Conservation (phyloP, 2,888 invertebrate genomes). For the Subacronicta megacephala region DNA sequence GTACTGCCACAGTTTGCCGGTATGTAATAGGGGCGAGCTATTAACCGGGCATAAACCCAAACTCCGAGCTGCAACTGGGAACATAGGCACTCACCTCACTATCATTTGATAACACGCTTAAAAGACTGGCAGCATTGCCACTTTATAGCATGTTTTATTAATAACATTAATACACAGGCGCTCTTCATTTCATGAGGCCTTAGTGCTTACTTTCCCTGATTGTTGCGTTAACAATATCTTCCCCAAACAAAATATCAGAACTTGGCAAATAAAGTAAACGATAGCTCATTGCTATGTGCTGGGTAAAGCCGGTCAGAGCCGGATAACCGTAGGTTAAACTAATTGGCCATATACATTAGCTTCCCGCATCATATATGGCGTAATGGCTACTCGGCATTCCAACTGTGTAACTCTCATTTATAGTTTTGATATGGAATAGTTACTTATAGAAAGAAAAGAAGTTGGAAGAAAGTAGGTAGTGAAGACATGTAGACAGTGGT, state of each 20-base stretch:
- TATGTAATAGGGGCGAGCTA: no score
- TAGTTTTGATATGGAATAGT: slow-evolving; percentile 39
- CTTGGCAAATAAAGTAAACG: slow-evolving; percentile 34
- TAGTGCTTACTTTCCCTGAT: background rate
- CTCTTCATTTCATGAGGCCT: background rate
- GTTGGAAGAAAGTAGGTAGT: slow-evolving; percentile 13
- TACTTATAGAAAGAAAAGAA: no score
- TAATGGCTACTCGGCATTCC: slow-evolving; percentile 36
- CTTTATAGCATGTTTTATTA: no score
- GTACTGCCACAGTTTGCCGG: no score
- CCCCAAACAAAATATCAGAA: slow-evolving; percentile 32
- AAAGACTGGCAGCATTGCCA: no score
- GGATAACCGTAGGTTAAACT: slow-evolving; percentile 58
- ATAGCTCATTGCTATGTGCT: slow-evolving; percentile 55
- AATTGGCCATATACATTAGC: slow-evolving; percentile 57
- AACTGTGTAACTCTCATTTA: slow-evolving; percentile 39
- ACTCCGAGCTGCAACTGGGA: no score
- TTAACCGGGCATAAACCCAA: no score
- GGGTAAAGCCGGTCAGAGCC: slow-evolving; percentile 2
- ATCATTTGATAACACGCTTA: no score
- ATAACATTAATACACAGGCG: no score
- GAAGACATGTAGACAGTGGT: background rate
- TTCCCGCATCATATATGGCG: slow-evolving; percentile 35
- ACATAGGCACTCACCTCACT: no score
- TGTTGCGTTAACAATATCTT: background rate